Base-by-base conservation (phyloP, 2,888 invertebrate genomes). In the Cryptosula pallasiana region DNA sequence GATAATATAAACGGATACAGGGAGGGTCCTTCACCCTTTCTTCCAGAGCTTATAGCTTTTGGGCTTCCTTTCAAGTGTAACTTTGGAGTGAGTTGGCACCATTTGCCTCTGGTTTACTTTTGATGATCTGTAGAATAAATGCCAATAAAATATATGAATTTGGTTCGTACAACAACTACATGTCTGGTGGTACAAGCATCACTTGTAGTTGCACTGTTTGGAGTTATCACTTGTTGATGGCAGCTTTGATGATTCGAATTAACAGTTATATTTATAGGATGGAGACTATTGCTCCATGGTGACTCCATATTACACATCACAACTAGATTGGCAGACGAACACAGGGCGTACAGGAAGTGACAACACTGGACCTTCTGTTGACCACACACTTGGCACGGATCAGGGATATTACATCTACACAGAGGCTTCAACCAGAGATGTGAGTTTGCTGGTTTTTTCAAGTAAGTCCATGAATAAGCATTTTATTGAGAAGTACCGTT, bases 331-430 rank as follows among this genome's bases (percentile, higher is more conserved):
- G 83, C 77, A 80, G 71, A 74, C 81, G 74, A 76, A 74, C 20
- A 77, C 75, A 69, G 79, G 79, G 3, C 71, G 71, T 20, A 77
- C 80, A 27, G 45, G 34, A 9, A 63, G 74, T 0, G 36, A 9
- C n/a, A 54, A 58, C 23, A 82, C 81, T 3, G 82, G 82, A 20
- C 83, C 83, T 1, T 75, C 75, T 20, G 69, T 69, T 35, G 80
- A 79, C 73, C 81, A 79, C 74, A 76, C 78, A 0, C 73, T 79
- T 23, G 75, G 76, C 32, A 78, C 78, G 23, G 74, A 71, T 1
- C 79, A 78, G 75, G 79, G 80, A 35, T 78, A 75, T 75, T 89
- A 88, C 77, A 86, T 88, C 0, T 89, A 82, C 79, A 88, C 89
- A 58, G 88, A 89, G 79, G 87, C 89, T 0, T 85, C 87, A 1